Evolutionary conservation across 1,140 invertebrate species (phyloP).

Genomic region (Apolygus lucorum): DNA sequence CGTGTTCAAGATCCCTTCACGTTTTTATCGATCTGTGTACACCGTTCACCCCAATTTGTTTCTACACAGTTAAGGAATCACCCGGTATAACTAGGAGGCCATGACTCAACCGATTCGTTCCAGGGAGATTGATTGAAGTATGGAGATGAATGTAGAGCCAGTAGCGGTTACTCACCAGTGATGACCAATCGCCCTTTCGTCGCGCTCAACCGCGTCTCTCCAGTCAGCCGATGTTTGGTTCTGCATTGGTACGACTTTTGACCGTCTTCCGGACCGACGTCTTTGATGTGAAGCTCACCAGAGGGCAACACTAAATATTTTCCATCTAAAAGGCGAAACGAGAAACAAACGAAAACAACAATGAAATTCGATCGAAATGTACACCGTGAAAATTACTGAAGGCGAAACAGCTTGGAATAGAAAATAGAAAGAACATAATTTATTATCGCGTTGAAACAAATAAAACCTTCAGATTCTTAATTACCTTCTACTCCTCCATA

Average conservation of each 20-base stretch:
- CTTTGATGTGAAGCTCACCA: conserved; percentile 85
- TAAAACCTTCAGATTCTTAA: no score
- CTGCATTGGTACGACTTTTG: conserved; percentile 90
- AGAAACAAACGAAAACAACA: conserved; percentile 15
- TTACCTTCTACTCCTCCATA: no score
- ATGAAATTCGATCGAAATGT: no score
- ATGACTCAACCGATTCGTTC: not conserved
- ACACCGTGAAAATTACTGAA: no score
- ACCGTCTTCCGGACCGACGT: conserved; percentile 86
- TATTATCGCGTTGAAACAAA: no score
- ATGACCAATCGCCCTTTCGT: conserved; percentile 90
- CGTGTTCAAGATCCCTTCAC: no score
- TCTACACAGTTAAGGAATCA: no score
- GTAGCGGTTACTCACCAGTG: conserved; percentile 67
- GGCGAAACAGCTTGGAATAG: no score
- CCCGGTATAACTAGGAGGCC: no score
- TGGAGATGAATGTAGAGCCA: not conserved
- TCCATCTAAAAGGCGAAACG: conserved; percentile 54
- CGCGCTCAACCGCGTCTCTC: conserved; percentile 84
- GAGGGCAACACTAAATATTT: conserved; percentile 89
- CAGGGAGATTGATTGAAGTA: not conserved
- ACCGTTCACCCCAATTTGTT: no score
- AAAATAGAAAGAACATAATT: no score
- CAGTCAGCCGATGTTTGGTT: conserved; percentile 86
- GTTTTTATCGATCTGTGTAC: no score